A percentile compares a stretch with the other conserved stretches of the same genome.
Evolutionary conservation across 2,113 vertebrate genomes (phyloP).

Genomic region (Hyla sarda): DNA sequence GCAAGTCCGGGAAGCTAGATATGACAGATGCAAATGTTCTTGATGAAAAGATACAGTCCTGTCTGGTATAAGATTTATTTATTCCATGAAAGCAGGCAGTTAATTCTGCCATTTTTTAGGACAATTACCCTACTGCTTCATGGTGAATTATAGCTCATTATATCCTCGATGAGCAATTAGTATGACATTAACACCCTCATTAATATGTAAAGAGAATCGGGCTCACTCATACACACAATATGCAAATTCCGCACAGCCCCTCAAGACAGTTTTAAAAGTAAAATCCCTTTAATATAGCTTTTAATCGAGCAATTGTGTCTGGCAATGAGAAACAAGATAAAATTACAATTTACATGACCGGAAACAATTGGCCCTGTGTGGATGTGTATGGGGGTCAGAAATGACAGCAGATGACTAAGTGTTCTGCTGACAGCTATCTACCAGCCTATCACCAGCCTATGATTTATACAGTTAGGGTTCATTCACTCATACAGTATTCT

Average conservation of each 20-base stretch:
- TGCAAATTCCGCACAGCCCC: not conserved
- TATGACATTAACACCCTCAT: not conserved
- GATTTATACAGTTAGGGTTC: no score
- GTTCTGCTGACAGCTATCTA: no score
- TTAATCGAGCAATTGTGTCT: not conserved
- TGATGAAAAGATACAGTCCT: not conserved
- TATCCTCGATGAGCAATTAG: not conserved
- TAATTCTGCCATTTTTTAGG: not conserved
- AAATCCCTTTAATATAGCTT: not conserved
- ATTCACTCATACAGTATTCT: no score
- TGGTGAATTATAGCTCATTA: not conserved
- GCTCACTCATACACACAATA: not conserved
- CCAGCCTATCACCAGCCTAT: no score
- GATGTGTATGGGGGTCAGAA: no score
- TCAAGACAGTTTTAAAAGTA: no score
- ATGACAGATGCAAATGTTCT: not conserved
- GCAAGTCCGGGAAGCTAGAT: not conserved
- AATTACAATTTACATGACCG: not conserved
- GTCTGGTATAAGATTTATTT: not conserved
- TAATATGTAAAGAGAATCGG: not conserved
- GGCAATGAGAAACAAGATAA: no score
- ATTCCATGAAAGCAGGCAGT: not conserved
- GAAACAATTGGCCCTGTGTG: no score
- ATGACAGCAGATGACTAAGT: no score
- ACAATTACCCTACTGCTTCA: not conserved